Conservation (phyloP, 2,797 vertebrate genomes). For the Microctenopoma lineatum region DNA sequence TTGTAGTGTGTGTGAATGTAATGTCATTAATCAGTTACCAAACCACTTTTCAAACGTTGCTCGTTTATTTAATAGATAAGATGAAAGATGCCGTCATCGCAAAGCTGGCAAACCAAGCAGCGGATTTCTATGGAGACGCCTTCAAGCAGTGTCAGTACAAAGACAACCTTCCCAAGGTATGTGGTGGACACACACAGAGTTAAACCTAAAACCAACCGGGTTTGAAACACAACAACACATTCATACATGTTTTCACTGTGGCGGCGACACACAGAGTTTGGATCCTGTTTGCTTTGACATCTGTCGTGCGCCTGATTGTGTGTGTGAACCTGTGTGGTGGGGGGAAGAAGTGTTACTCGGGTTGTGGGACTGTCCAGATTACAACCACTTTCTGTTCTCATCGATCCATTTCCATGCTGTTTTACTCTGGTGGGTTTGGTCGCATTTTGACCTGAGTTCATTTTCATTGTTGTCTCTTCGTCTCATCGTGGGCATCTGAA, state of each 20-base stretch:
- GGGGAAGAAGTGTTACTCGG: conserved; percentile 14
- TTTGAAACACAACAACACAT: no score
- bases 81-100: conserved; percentile 99
- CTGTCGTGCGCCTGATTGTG: conserved; percentile 42
- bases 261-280: conserved; percentile 21
- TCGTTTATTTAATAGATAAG: conserved; percentile 84
- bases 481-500: conserved; percentile 37
- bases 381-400: conserved; percentile 58
- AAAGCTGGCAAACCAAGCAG: conserved; percentile 96
- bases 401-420: conserved; percentile 65
- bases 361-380: conserved; percentile 56
- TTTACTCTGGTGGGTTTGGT: conserved; percentile 52
- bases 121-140: conserved; percentile 96
- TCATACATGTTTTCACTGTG: conserved; percentile 15
- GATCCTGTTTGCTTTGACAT: conserved; percentile 23
- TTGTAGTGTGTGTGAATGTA: not conserved
- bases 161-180: conserved; percentile 98
- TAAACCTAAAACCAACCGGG: conserved; percentile 6
- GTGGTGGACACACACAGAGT: conserved; percentile 53
- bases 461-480: conserved; percentile 37
- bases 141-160: conserved; percentile 99
- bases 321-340: conserved; percentile 40
- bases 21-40: not conserved
- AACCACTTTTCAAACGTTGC: conserved; percentile 1
- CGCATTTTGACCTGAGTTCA: conserved; percentile 41